Base-by-base conservation (phyloP, 1,140 invertebrate species). In the Oryzaephilus surinamensis region DNA sequence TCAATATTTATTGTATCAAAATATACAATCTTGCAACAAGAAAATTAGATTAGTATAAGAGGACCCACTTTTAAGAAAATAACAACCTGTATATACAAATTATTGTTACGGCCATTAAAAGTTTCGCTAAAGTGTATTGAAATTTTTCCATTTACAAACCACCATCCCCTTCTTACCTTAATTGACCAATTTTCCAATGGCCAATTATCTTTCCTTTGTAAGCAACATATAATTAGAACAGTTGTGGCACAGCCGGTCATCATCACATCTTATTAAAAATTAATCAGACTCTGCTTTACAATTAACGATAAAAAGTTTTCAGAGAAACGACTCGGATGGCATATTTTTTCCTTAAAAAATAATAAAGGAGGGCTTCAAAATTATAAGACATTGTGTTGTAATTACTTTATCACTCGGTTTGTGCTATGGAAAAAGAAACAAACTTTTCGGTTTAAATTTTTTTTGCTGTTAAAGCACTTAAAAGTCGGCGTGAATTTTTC, bases 191-290 rank as follows among this genome's bases (percentile, higher is more conserved):
- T 45, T 45, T 40, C 40, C 43, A 18, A 30, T 40, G 38, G 37
- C 38, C 43, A 45, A 45, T 45, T 45, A 45, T 45, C 37, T 41
- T 43, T 38, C 41, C 42, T 38, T 14, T 27, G 32, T 27, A 32
- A 21, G 26, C 26, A 45, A 40, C 43, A 29, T 45, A 40, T 45
- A 45, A 45, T 45, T 45, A 45, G 37, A 45, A 45, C 43, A 45
- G 43, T 45, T 45, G 43, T 45, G 38, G 30, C 38, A 45, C 38
- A 45, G 29, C 36, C 43, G 43, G 43, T 38, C 43, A 41, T 45
- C 43, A 45, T 38, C 24, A 41, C 26, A 41, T 28, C 27, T 24
- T 40, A 45, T 45, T 45, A 45, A 45, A 45, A 45, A 45, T 45
- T 45, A 45, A 45, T 45, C 43, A 45, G 21, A 32, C 21, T 37